Base-by-base conservation (phyloP, 2,888 invertebrate genomes). In the Heliconius cydno region DNA sequence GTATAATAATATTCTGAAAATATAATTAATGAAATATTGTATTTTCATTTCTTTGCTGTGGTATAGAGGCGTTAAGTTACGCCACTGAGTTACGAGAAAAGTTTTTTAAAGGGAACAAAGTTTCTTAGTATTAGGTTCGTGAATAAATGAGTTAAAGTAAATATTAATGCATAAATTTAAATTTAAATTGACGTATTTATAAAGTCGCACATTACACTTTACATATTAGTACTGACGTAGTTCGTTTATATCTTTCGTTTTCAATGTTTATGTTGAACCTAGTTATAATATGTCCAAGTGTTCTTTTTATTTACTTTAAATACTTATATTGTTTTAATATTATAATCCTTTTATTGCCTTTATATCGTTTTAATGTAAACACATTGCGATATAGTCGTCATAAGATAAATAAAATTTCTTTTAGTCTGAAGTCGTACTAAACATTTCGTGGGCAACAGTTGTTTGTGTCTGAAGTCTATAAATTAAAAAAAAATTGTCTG, bases 341-440 rank as follows among this genome's bases (percentile, higher is more conserved):
- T 0, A 46, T 77, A 72, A 78, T 78, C 67, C 9, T 68, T 67
- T 68, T 79, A 57, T 68, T 63, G 34, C 38, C 52, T 75, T 60
- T 19, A n/a, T 80, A 76, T 71, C 41, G 68, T 28, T 30, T 30
- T 76, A 68, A 76, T 72, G 67, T 73, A 70, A 70, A 79, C 67
- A 65, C 71, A 63, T 74, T 75, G 68, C 46, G 76, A 79, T 79
- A 76, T 72, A 63, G 60, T 46, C n/a, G 63, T 25, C 67, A 38
- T 73, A 38, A 60, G 78, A 81, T 81, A 80, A 76, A 60, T 52
- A 38, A 15, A 22, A 4, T 19, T 19, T 67, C 63, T 34, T 73
- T 41, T 70, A 25, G 15, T 41, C 38, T 38, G 22, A 19, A 34
- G 67, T 67, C 60, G 34, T 28, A 68, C 38, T n/a, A n/a, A n/a